A percentile compares a stretch with the other conserved stretches of the same genome.
phyloP scores from a whole-genome alignment of 2,113 vertebrate species.

The Sinocyclocheilus maitianheensis region DNA sequence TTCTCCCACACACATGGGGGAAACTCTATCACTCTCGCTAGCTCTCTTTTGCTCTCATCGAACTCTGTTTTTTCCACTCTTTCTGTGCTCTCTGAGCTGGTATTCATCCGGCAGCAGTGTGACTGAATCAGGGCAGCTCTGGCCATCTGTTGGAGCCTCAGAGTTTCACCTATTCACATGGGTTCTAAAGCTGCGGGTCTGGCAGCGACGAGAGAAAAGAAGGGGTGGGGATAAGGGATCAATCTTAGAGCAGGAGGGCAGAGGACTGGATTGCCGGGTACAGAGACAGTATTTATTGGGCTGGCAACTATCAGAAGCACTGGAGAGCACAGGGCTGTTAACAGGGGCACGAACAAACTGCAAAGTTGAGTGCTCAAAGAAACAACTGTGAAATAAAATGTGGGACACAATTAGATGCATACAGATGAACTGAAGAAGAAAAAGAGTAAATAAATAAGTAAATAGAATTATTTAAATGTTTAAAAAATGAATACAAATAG shows the following conservation, averaged over 20 bases:
- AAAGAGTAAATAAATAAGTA: slow-evolving; percentile 30
- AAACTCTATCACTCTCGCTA: slow-evolving; percentile 41
- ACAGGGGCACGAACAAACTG: slow-evolving; percentile 50
- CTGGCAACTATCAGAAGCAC: slow-evolving; percentile 65
- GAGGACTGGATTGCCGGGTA: slow-evolving; percentile 64
- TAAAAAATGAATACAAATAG: neutral
- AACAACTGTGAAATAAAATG: slow-evolving; percentile 1
- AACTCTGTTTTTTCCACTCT: neutral
- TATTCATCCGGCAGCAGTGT: slow-evolving; percentile 60
- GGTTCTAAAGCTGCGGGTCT: slow-evolving; percentile 70
- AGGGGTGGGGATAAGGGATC: slow-evolving; percentile 74
- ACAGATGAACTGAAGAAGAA: slow-evolving; percentile 16
- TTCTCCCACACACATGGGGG: slow-evolving; percentile 29
- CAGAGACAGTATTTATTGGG: slow-evolving; percentile 67
- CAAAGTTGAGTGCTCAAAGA: slow-evolving; percentile 30
- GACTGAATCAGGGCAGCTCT: slow-evolving; percentile 65
- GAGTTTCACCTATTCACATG: slow-evolving; percentile 74
- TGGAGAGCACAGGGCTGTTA: slow-evolving; percentile 60
- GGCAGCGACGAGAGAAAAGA: slow-evolving; percentile 70
- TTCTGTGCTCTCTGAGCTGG: slow-evolving; percentile 49
- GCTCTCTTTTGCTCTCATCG: neutral
- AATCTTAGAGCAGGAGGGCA: slow-evolving; percentile 69
- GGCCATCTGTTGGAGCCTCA: slow-evolving; percentile 74
- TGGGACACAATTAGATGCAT: slow-evolving; percentile 25
- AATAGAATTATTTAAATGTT: neutral